These are phyloP conservation scores for Tridacna gigas DNA, from an alignment of 2,888 invertebrate species.

Conservation along the genomic window DNA sequence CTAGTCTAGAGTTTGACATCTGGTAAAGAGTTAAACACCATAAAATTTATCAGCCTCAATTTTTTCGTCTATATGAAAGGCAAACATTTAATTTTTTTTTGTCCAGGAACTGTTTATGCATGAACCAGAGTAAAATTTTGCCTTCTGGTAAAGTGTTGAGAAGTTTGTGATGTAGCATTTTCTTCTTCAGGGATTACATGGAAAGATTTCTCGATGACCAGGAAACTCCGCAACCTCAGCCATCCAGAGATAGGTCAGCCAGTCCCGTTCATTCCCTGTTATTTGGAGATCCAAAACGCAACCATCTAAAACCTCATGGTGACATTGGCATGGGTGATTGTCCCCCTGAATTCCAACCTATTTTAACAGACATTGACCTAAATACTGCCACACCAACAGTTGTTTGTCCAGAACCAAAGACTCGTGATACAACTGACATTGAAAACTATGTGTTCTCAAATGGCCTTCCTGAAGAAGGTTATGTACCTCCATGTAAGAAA, in stretches of 20 bases:
- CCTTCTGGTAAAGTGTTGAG: no score
- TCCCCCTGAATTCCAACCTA: conserved; percentile 50
- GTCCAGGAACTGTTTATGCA: no score
- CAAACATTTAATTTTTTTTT: no score
- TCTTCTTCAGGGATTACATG: conserved; percentile 91
- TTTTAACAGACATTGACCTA: conserved; percentile 57
- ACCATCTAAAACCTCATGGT: conserved; percentile 73
- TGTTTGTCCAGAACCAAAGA: conserved; percentile 40
- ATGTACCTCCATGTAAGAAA: conserved; percentile 59
- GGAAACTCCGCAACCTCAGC: conserved; percentile 77
- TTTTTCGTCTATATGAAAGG: no score
- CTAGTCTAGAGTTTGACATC: no score
- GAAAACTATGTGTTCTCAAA: conserved; percentile 45
- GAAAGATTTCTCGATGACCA: conserved; percentile 94
- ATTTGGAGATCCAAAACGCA: conserved; percentile 85
- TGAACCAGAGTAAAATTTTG: no score
- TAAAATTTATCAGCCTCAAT: no score
- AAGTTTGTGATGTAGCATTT: no score
- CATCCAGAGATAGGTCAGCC: conserved; percentile 87
- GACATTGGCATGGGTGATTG: conserved; percentile 61
- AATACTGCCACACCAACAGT: conserved; percentile 67
- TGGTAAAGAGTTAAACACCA: no score
- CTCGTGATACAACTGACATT: conserved; percentile 42
- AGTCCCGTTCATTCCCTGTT: conserved; percentile 88
- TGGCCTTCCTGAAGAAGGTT: conserved; percentile 51